Percentiles rank a stretch among this genome's conserved stretches.
Conservation (phyloP, 2,797 vertebrate genomes). For the Siniperca undulata region DNA sequence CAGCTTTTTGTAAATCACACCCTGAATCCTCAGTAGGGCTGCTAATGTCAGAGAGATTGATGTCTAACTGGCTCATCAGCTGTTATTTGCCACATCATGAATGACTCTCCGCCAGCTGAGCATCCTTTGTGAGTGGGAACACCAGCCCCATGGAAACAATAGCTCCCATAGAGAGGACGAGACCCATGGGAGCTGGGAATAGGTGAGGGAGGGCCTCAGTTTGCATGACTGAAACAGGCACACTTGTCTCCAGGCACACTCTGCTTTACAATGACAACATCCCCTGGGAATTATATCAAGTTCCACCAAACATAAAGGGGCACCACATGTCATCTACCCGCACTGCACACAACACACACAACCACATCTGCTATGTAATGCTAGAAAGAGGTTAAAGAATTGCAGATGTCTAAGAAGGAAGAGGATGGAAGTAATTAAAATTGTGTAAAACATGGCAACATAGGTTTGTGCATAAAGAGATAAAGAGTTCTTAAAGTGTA, state of each 20-base stretch:
- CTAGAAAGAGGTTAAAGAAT: not conserved
- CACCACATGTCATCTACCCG: conserved; percentile 21
- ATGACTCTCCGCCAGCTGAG: conserved; percentile 61
- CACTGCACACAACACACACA: not conserved
- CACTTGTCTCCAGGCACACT: conserved; percentile 61
- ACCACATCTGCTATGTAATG: not conserved
- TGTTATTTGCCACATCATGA: conserved; percentile 49
- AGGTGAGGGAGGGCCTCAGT: conserved; percentile 19
- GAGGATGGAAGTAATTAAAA: not conserved
- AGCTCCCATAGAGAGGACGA: conserved; percentile 50
- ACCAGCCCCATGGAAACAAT: conserved; percentile 54
- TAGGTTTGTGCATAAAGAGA: not conserved
- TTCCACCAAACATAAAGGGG: conserved; percentile 28
- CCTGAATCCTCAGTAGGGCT: not conserved
- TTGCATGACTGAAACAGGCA: conserved; percentile 24
- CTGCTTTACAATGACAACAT: conserved; percentile 51
- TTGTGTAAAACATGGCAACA: not conserved
- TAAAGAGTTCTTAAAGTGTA: too few species aligned
- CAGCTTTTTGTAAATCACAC: not conserved
- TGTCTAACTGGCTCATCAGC: conserved; percentile 46
- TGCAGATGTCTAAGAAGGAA: not conserved
- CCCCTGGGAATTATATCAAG: conserved; percentile 46
- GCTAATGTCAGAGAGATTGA: conserved; percentile 39
- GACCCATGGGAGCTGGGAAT: conserved; percentile 52
- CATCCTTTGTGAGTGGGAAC: conserved; percentile 53